These are phyloP conservation scores for Zygaena filipendulae DNA, from an alignment of 2,888 invertebrate genomes.

Conservation along the genomic window DNA sequence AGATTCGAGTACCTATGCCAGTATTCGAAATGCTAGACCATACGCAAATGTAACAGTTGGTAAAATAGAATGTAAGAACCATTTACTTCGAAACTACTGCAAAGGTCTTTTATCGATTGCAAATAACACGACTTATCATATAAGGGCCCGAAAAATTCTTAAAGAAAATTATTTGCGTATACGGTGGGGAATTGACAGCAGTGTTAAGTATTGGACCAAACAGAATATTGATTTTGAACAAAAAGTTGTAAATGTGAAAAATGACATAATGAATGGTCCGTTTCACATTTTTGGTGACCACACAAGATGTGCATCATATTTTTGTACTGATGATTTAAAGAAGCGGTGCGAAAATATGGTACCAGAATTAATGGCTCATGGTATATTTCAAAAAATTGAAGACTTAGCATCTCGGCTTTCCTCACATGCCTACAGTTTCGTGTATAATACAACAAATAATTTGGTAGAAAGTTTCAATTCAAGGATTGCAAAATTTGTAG, in stretches of 20 bases:
- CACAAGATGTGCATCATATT: conserved; percentile 6
- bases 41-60: conserved; percentile 6
- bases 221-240: conserved; percentile 4
- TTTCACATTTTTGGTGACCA: conserved; percentile 9
- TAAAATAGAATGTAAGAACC: conserved; percentile 5
- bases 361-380: conserved; percentile 3
- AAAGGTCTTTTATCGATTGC: conserved; percentile 4
- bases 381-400: conserved; percentile 6
- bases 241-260: neutral
- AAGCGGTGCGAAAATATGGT: conserved; percentile 1
- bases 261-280: conserved; percentile 1
- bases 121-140: no score
- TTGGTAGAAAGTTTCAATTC: conserved; percentile 1
- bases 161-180: conserved; percentile 8
- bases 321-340: conserved; percentile 2
- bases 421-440: conserved; percentile 5
- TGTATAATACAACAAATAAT: conserved; percentile 4
- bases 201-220: conserved; percentile 6
- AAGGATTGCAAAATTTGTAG: conserved; percentile 1
- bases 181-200: conserved; percentile 6
- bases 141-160: conserved; percentile 2
- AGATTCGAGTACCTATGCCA: conserved; percentile 10
- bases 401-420: conserved; percentile 5
- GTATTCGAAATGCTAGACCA: conserved; percentile 8
- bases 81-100: conserved; percentile 4